Evolutionary conservation across 2,888 invertebrate genomes (phyloP).

Genomic region (Caenorhabditis auriculariae): DNA sequence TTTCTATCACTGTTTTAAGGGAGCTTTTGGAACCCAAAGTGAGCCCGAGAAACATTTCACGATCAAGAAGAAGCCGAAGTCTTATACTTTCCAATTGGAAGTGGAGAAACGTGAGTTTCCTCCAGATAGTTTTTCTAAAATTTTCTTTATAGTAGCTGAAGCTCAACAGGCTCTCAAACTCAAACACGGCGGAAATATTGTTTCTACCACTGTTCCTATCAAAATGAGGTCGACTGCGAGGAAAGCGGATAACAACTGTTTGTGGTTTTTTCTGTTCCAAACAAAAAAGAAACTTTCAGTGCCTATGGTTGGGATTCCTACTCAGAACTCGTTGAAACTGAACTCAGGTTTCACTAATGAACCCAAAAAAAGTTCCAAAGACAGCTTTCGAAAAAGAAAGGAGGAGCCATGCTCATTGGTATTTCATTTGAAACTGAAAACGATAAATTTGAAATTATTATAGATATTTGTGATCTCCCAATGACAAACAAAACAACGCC

Average conservation of each 20-base stretch:
- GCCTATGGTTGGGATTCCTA: constrained; percentile 41
- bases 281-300: constrained; percentile 13
- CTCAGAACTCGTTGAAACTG: constrained; percentile 21
- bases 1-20: too few relatives aligned
- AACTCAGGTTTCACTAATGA: constrained; percentile 41
- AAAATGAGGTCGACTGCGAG: constrained; percentile 31
- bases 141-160: constrained; percentile 23
- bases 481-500: neutral
- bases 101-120: constrained; percentile 20
- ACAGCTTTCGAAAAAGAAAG: constrained; percentile 24
- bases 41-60: constrained; percentile 18
- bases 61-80: constrained; percentile 13
- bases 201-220: constrained; percentile 25
- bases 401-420: constrained; percentile 39
- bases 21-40: neutral
- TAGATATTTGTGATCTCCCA: constrained; percentile 1
- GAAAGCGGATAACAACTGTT: constrained; percentile 27
- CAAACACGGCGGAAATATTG: constrained; percentile 13
- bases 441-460: too few relatives aligned
- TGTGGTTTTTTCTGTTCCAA: constrained; percentile 2
- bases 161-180: constrained; percentile 9
- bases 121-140: neutral
- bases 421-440: too few relatives aligned
- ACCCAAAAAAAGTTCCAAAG: constrained; percentile 40
- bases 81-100: constrained; percentile 19